Percentiles rank a stretch among this genome's conserved stretches.
phyloP scores from a whole-genome alignment of 1,140 invertebrate genomes.

The Apis cerana region DNA sequence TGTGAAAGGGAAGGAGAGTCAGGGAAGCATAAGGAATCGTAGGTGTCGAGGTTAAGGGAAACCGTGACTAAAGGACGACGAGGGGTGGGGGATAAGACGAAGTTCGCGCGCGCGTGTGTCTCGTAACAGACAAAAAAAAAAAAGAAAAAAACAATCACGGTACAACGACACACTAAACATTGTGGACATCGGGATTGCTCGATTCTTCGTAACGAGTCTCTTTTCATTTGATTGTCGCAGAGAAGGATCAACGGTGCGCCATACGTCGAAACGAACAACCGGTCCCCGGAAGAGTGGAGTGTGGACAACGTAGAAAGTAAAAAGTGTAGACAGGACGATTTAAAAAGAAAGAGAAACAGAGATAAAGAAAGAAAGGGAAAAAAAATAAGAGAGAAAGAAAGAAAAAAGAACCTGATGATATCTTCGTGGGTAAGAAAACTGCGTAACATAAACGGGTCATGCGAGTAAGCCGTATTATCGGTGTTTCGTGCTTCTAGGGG shows the following conservation, averaged over 20 bases:
- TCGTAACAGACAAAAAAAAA: not conserved
- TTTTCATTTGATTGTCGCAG: conserved; percentile 38
- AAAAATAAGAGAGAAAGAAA: not conserved
- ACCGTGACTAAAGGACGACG: not conserved
- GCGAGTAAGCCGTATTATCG: conserved; percentile 4
- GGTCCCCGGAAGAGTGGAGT: conserved; percentile 2
- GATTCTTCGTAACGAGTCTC: conserved; percentile 18
- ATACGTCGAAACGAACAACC: conserved; percentile 20
- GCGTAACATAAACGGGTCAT: conserved; percentile 9
- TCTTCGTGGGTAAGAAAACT: not conserved
- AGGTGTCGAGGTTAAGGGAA: conserved; percentile 47
- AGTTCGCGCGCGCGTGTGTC: conserved; percentile 6
- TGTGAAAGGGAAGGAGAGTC: not conserved
- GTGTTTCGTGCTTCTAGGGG: conserved; percentile 16
- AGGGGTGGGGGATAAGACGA: not conserved
- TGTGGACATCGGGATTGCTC: not conserved
- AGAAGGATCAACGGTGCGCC: conserved; percentile 26
- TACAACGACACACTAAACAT: not conserved
- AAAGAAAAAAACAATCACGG: not conserved
- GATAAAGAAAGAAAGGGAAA: not conserved
- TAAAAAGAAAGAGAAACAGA: not conserved
- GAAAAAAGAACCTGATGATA: not conserved
- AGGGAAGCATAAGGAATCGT: conserved; percentile 29
- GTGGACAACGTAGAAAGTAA: conserved; percentile 2
- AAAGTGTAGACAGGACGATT: conserved; percentile 10